Evolutionary conservation across 2,113 vertebrate genomes (phyloP).

Genomic region (Geothlypis trichas): DNA sequence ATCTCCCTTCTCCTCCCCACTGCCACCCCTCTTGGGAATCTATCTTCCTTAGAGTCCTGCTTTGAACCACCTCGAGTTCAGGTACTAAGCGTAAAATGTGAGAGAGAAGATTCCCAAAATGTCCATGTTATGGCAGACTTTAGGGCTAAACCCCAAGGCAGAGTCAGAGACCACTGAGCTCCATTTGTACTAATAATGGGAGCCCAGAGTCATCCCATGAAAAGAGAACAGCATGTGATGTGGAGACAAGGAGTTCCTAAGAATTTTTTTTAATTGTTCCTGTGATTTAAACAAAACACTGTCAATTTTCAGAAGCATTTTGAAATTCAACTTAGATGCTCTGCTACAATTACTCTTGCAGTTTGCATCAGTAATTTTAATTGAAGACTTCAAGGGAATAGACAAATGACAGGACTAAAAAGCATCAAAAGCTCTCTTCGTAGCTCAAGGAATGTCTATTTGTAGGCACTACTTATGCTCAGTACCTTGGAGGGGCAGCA

Average conservation of each 20-base stretch:
- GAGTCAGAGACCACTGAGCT: neutral
- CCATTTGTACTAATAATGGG: neutral
- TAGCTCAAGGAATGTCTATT: neutral
- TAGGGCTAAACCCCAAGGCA: neutral
- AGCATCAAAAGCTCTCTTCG: neutral
- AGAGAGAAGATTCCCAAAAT: neutral
- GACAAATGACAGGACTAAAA: neutral
- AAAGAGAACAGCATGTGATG: neutral
- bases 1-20: neutral
- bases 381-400: neutral
- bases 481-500: neutral
- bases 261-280: neutral
- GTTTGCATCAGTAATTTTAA: neutral
- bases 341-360: neutral
- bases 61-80: neutral
- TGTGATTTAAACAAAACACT: neutral
- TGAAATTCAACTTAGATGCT: neutral
- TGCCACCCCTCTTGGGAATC: neutral
- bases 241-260: neutral
- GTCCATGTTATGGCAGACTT: neutral
- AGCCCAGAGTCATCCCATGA: neutral
- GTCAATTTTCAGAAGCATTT: neutral
- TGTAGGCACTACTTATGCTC: neutral
- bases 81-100: neutral
- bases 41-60: neutral